Evolutionary conservation across 2,888 invertebrate species (phyloP).

Genomic region (Drosophila stalkeri): DNA sequence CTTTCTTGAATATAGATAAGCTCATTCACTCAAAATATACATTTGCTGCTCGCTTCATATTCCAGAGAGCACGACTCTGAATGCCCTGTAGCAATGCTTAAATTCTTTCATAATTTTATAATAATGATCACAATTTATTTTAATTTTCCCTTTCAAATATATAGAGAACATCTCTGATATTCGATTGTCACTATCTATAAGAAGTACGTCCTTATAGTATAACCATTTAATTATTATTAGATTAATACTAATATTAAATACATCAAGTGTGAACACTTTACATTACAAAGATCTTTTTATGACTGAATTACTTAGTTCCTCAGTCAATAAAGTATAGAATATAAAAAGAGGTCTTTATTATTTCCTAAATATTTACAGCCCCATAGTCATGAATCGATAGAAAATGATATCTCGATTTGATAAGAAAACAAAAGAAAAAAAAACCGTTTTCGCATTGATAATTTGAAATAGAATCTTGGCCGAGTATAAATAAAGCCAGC

Average conservation of each 20-base stretch:
- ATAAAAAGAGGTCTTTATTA: not conserved
- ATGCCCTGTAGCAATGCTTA: not conserved
- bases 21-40: not conserved
- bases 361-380: slow-evolving; percentile 1
- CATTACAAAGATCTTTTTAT: not conserved
- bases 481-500: slow-evolving; percentile 1
- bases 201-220: not conserved
- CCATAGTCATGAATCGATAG: not conserved
- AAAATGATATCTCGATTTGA: not conserved
- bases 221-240: not conserved
- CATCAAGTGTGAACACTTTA: too few relatives aligned
- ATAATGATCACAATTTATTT: too few relatives aligned
- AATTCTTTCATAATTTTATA: not conserved
- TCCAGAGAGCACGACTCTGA: too few relatives aligned
- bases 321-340: not conserved
- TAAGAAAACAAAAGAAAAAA: slow-evolving; percentile 5
- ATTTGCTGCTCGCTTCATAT: not conserved
- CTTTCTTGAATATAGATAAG: not conserved
- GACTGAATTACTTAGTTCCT: not conserved
- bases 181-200: not conserved
- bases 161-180: not conserved
- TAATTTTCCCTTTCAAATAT: too few relatives aligned
- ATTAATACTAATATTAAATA: not conserved
- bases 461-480: not conserved
- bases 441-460: slow-evolving; percentile 5